These are phyloP conservation scores for Caretta caretta DNA, from an alignment of 2,113 vertebrate species.

Conservation along the genomic window DNA sequence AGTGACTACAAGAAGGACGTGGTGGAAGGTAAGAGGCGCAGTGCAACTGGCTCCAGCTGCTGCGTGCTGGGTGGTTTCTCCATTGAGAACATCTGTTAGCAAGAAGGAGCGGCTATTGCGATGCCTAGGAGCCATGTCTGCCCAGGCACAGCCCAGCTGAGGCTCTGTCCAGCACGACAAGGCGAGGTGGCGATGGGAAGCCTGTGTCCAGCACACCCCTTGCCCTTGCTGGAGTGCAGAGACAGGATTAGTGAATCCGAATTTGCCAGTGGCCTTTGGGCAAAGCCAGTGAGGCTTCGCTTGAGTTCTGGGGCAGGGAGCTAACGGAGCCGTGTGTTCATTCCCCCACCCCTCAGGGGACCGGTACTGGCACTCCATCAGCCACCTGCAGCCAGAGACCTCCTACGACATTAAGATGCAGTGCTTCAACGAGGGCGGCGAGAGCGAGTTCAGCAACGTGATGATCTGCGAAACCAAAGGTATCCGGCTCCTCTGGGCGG, in stretches of 20 bases:
- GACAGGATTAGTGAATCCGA: not conserved
- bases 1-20: slow-evolving; percentile 98
- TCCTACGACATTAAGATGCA: slow-evolving; percentile 99
- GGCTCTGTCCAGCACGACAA: not conserved
- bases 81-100: not conserved
- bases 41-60: not conserved
- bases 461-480: slow-evolving; percentile 99
- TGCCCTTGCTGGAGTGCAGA: not conserved
- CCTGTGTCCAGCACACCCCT: not conserved
- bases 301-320: not conserved
- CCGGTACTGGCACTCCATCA: slow-evolving; percentile 96
- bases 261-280: not conserved
- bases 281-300: not conserved
- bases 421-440: slow-evolving; percentile 96
- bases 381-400: slow-evolving; percentile 95
- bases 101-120: not conserved
- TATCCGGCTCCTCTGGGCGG: slow-evolving; percentile 22
- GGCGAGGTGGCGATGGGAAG: no score
- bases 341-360: slow-evolving; percentile 80
- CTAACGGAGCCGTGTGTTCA: rapidly evolving
- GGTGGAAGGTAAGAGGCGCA: slow-evolving; percentile 87
- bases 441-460: slow-evolving; percentile 97
- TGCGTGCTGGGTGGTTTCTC: not conserved
- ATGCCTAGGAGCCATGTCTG: not conserved
- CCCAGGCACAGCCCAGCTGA: not conserved